phyloP scores from a whole-genome alignment of 2,113 vertebrate genomes.

The Oreamnos americanus region DNA sequence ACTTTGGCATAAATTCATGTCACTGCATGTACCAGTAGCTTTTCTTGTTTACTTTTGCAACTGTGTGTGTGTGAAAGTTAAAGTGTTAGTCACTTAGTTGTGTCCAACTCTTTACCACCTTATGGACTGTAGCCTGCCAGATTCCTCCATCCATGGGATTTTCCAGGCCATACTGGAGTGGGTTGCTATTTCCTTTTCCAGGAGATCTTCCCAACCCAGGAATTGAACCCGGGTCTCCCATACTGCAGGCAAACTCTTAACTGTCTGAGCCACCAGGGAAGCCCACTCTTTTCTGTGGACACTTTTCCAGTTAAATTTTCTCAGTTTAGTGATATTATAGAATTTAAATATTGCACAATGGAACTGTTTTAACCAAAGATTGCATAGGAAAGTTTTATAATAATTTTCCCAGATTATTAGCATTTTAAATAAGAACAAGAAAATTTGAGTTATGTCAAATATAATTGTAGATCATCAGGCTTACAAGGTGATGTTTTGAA shows the following conservation, averaged over 20 bases:
- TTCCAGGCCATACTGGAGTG: background rate
- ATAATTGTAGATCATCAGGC: background rate
- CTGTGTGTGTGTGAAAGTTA: background rate
- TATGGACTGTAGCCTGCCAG: background rate
- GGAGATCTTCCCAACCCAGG: background rate
- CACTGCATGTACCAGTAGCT: background rate
- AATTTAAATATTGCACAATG: background rate
- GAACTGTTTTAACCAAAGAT: background rate
- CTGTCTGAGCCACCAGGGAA: background rate
- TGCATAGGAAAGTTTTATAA: background rate
- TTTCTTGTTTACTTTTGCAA: background rate
- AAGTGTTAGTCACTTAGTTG: background rate
- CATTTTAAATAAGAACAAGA: background rate
- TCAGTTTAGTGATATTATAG: background rate
- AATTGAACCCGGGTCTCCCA: fast-evolving
- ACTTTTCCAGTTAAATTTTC: background rate
- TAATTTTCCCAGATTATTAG: background rate
- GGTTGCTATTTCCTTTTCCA: background rate
- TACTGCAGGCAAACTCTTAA: background rate
- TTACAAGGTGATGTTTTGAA: background rate
- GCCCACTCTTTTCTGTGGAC: background rate
- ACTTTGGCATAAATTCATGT: background rate
- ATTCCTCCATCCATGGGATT: background rate
- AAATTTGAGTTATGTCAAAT: background rate
- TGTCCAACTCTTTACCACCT: background rate